Base-by-base conservation (phyloP, 2,888 invertebrate species). In the Keiferia lycopersicella region DNA sequence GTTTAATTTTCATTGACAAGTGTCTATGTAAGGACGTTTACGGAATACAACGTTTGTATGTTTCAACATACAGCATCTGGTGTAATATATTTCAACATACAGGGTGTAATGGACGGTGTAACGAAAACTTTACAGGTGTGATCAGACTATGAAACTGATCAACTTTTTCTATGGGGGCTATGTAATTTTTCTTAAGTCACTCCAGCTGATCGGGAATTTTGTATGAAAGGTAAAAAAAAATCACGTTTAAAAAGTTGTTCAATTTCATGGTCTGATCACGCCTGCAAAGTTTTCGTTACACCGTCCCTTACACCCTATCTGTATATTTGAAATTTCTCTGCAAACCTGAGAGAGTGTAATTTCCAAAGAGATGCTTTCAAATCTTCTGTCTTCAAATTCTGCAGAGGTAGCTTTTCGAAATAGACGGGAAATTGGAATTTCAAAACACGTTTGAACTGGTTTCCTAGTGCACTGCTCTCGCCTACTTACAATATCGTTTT, bases 1-100 rank as follows among this genome's bases (percentile, higher is more conserved):
- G 82, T 85, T 87, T 84, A 84, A 86, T 86, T 86, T 83, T 80
- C 85, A 85, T 84, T 84, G 85, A 82, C 80, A 80, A 83, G 78
- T 78, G 79, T 69, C 65, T 70, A 68, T 62, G 63, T 65, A 45
- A 53, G 48, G 68, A 66, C 72, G 67, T 71, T 69, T 71, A 68
- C 69, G 68, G 59, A 58, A 39, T 61, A 64, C 64, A 65, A 53
- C 51, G 14, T 63, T 60, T 64, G 51, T 57, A 66, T 67, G 66
- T 63, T 62, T 64, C 53, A 58, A 65, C 64, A 64, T 65, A 65
- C 51, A 22, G n/a, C 51, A 22, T 18, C 51, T 51, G 51, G 51
- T 51, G 1, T 18, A 12, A 51, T 22, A 20, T 50, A 51, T 51
- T 20, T 20, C 7, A 20, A 16, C 20, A 20, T 20, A n/a, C n/a